Percentiles rank a stretch among this genome's conserved stretches.
Conservation (phyloP, 2,888 invertebrate genomes). For the Neocrepidodera transversa region DNA sequence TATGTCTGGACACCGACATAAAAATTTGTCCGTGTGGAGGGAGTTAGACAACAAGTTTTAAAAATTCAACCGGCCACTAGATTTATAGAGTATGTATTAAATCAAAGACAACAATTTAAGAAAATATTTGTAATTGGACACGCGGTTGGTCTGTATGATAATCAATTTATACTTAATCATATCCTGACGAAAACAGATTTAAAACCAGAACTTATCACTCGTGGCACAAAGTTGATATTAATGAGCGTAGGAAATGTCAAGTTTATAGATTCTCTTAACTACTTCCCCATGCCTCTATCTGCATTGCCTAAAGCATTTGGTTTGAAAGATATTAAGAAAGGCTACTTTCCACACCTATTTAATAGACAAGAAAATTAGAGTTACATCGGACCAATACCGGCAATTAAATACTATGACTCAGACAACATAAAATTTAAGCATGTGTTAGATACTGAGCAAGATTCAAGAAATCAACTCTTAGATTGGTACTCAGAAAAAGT, state of each 20-base stretch:
- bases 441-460: too few relatives aligned
- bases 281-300: too few relatives aligned
- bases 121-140: slow-evolving; percentile 12
- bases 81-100: too few relatives aligned
- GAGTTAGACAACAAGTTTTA: neutral
- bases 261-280: too few relatives aligned
- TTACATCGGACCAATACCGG: too few relatives aligned
- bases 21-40: slow-evolving; percentile 10
- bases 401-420: too few relatives aligned
- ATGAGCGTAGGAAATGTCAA: neutral
- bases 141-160: slow-evolving; percentile 17
- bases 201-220: slow-evolving; percentile 25
- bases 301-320: slow-evolving; percentile 38
- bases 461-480: too few relatives aligned
- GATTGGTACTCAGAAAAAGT: too few relatives aligned
- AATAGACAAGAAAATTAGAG: too few relatives aligned
- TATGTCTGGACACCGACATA: slow-evolving; percentile 15
- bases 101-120: too few relatives aligned
- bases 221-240: slow-evolving; percentile 32
- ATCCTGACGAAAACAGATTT: slow-evolving; percentile 21
- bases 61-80: neutral
- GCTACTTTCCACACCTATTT: slow-evolving; percentile 41
- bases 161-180: slow-evolving; percentile 26
- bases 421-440: too few relatives aligned
- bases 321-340: slow-evolving; percentile 34